Evolutionary conservation across 2,113 vertebrate genomes (phyloP).

Genomic region (Bucco capensis): DNA sequence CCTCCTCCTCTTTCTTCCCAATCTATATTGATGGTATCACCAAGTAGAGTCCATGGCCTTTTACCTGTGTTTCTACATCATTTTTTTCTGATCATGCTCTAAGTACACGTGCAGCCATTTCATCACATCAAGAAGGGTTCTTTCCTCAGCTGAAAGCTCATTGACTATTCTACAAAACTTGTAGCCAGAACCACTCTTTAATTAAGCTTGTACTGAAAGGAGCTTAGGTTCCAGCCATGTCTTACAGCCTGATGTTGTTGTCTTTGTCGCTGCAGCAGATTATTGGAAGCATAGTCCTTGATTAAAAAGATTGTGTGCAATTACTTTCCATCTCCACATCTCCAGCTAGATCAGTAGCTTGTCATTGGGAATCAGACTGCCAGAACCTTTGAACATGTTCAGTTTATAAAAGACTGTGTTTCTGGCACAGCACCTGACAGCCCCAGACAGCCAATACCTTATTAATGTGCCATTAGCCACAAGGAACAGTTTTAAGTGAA

Average conservation of each 20-base stretch:
- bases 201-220: constrained; percentile 37
- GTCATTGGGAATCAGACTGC: constrained; percentile 19
- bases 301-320: constrained; percentile 44
- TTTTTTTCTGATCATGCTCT: background rate
- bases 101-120: background rate
- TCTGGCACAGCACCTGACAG: background rate
- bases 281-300: constrained; percentile 29
- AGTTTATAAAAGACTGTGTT: background rate
- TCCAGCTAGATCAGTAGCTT: constrained; percentile 13
- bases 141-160: constrained; percentile 7
- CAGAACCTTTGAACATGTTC: constrained; percentile 21
- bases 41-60: background rate
- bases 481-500: background rate
- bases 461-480: constrained; percentile 3
- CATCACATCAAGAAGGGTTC: background rate
- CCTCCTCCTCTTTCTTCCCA: background rate
- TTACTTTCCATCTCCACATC: constrained; percentile 19
- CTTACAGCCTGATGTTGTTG: constrained; percentile 23
- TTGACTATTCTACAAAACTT: constrained; percentile 4
- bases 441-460: background rate
- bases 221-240: constrained; percentile 37
- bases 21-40: background rate
- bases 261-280: background rate
- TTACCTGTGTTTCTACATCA: background rate
- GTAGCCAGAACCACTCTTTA: constrained; percentile 20